Percentiles rank a stretch among this genome's conserved stretches.
These are phyloP conservation scores for Holocentrus rufus DNA, from an alignment of 2,797 vertebrate species.

Conservation along the genomic window DNA sequence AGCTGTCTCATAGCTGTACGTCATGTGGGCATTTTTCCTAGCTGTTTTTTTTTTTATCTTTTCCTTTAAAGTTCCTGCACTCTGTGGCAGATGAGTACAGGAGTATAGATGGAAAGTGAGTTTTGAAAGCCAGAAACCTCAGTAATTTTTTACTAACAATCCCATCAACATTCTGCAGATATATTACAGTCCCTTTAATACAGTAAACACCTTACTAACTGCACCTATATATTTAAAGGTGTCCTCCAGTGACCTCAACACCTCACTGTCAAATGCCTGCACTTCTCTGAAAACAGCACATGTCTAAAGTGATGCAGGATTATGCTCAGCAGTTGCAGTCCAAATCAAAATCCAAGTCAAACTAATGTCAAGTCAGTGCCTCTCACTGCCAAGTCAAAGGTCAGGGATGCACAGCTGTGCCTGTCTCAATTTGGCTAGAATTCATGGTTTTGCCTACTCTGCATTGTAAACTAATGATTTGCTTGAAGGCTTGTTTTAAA, in stretches of 20 bases:
- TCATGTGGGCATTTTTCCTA: too few relatives aligned
- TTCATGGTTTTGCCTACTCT: background rate
- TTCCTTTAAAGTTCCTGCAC: too few relatives aligned
- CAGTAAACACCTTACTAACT: too few relatives aligned
- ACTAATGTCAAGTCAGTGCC: background rate
- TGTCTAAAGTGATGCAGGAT: background rate
- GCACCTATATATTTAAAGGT: background rate
- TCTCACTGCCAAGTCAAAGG: too few relatives aligned
- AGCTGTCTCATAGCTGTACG: too few relatives aligned
- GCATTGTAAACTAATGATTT: constrained; percentile 27
- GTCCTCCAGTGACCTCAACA: background rate
- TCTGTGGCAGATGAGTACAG: too few relatives aligned
- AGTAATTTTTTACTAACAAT: too few relatives aligned
- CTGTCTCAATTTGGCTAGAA: background rate
- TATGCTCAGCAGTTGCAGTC: background rate
- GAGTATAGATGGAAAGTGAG: too few relatives aligned
- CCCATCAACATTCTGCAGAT: too few relatives aligned
- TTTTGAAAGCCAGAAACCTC: too few relatives aligned
- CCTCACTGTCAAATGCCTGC: background rate
- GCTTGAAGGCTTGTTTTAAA: constrained; percentile 5
- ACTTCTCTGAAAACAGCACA: background rate
- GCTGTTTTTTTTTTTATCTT: too few relatives aligned
- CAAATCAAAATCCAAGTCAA: background rate
- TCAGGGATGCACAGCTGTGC: constrained; percentile 12
- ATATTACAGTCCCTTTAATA: too few relatives aligned